A percentile compares a stretch with the other conserved stretches of the same genome.
Conservation (phyloP, 2,888 invertebrate genomes). For the Criorhina ranunculi region DNA sequence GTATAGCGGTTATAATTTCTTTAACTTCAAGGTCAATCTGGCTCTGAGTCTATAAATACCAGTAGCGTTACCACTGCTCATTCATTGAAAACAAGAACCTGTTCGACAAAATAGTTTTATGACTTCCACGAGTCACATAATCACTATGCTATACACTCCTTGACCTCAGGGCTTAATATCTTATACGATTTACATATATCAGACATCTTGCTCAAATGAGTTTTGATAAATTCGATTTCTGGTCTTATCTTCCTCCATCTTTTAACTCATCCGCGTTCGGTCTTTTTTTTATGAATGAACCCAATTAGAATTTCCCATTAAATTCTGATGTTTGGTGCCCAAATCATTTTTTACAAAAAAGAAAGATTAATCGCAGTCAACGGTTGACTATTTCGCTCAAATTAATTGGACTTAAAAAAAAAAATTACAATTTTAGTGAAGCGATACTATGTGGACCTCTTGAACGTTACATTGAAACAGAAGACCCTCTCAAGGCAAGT, state of each 20-base stretch:
- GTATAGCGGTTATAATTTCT: background rate
- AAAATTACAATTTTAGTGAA: background rate
- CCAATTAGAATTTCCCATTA: slow-evolving; percentile 60
- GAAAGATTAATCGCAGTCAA: slow-evolving; percentile 57
- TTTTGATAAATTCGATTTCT: background rate
- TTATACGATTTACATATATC: background rate
- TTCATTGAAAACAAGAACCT: slow-evolving; percentile 20
- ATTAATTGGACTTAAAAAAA: slow-evolving; percentile 54
- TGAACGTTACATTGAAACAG: slow-evolving; percentile 1
- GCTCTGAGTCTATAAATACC: slow-evolving; percentile 9
- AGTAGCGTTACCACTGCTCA: slow-evolving; percentile 18
- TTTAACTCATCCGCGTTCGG: slow-evolving; percentile 29
- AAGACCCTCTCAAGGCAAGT: background rate
- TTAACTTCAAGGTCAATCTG: slow-evolving; percentile 23
- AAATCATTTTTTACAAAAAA: slow-evolving; percentile 41
- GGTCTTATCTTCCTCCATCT: background rate
- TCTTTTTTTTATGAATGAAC: slow-evolving; percentile 33
- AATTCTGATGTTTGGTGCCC: slow-evolving; percentile 35
- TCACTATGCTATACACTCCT: slow-evolving; percentile 22
- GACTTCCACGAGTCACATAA: slow-evolving; percentile 10
- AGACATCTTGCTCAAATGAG: background rate
- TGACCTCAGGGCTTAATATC: slow-evolving; percentile 18
- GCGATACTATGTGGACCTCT: slow-evolving; percentile 3
- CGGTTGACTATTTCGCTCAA: slow-evolving; percentile 40
- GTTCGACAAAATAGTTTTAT: slow-evolving; percentile 16